Conservation (phyloP, 2,797 vertebrate species). For the Phoxinus dragarum region DNA sequence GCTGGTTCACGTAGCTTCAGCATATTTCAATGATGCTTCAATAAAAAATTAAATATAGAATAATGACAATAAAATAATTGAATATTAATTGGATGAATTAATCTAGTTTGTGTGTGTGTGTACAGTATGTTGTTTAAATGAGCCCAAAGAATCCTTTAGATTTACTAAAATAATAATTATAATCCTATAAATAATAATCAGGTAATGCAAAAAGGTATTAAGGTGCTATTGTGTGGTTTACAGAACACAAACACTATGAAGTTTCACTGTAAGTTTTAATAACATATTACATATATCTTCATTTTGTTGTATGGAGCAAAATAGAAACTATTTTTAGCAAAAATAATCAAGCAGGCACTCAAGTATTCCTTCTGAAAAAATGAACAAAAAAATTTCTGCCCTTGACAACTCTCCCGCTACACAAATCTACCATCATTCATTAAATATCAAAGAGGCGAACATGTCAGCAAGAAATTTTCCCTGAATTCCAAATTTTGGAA, state of each 20-base stretch:
- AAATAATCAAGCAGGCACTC: conserved; percentile 52
- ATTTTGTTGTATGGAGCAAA: neutral
- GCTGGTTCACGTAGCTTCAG: conserved; percentile 42
- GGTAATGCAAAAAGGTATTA: neutral
- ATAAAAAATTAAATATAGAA: neutral
- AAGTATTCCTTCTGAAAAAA: conserved; percentile 22
- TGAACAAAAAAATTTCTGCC: conserved; percentile 9
- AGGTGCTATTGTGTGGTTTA: neutral
- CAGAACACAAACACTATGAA: neutral
- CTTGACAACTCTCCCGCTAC: neutral
- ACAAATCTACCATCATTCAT: conserved; percentile 20
- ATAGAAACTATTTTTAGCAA: conserved; percentile 21
- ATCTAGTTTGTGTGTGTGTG: neutral
- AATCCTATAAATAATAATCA: conserved; percentile 1
- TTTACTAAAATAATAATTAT: neutral
- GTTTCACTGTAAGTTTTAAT: neutral
- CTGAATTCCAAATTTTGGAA: conserved; percentile 19
- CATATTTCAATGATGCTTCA: conserved; percentile 9
- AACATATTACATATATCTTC: neutral
- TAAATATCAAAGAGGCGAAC: neutral
- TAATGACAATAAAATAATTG: neutral
- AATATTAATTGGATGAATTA: neutral
- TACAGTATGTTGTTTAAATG: neutral
- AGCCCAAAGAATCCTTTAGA: neutral
- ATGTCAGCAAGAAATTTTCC: conserved; percentile 11